phyloP scores from a whole-genome alignment of 1,140 invertebrate species.

The Anoplophora glabripennis region DNA sequence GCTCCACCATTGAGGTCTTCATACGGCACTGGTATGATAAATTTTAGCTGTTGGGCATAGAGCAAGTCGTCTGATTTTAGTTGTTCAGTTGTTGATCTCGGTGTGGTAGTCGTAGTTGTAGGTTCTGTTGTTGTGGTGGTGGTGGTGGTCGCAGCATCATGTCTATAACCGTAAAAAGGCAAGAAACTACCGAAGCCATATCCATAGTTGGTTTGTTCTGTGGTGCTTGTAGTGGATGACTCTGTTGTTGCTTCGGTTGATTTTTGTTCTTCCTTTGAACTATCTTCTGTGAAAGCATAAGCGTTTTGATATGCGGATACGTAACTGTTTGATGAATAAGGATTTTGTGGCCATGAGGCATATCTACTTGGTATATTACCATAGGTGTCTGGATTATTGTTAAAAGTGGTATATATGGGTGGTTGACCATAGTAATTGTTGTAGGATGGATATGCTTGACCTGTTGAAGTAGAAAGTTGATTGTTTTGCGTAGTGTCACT shows the following conservation, averaged over 20 bases:
- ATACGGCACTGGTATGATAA: constrained; percentile 42
- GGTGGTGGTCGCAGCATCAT: constrained; percentile 14
- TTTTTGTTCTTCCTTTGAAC: too few relatives aligned
- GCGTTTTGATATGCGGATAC: neutral
- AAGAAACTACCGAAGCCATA: constrained; percentile 30
- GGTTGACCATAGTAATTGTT: neutral
- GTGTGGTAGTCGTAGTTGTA: constrained; percentile 10
- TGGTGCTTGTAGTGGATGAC: constrained; percentile 1
- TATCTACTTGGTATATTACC: neutral
- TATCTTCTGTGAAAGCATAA: neutral
- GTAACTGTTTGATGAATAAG: neutral
- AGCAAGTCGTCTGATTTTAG: constrained; percentile 16
- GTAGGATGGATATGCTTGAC: neutral
- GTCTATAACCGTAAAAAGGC: constrained; percentile 25
- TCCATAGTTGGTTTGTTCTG: constrained; percentile 1
- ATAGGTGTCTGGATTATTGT: neutral
- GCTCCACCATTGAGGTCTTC: constrained; percentile 21
- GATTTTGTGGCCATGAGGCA: too few relatives aligned
- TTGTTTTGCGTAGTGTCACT: neutral
- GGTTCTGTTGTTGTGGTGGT: constrained; percentile 5
- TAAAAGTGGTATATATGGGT: neutral
- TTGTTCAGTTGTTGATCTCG: constrained; percentile 23
- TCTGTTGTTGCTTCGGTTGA: neutral
- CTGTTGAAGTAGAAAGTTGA: neutral
- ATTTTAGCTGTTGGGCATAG: constrained; percentile 38